Evolutionary conservation across 2,888 invertebrate genomes (phyloP), one percentile per base, ranked within the genome.

Genomic region (Erpobdella octoculata): DNA sequence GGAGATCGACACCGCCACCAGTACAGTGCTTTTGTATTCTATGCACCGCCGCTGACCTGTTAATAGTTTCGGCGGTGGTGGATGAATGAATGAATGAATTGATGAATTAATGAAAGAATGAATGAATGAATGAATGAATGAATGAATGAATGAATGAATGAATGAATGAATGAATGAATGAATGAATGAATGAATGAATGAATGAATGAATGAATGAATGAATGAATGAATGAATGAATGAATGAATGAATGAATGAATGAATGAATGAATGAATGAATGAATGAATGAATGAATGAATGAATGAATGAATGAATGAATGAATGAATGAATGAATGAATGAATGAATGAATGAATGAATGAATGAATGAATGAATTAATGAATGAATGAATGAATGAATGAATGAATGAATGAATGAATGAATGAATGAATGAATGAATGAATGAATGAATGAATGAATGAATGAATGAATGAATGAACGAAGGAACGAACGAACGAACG

Each of bases 381-480:
- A 46, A 18, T 46, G 2, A 46, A 3, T 46, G 46, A 46, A 46
- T 3, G 18, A 3, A 46, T 1, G 2, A 46, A 3, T 46, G 1
- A 5, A 46, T 12, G 18, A 41, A 12, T 9, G 18, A 41, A 41
- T 9, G 9, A 18, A 41, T 12, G 41, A 41, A 41, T 41, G 6
- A 8, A 53, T 3, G 18, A 3, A 46, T 1, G 2, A 46, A 3
- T 46, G 1, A 5, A 46, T 12, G 18, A 41, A 12, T 9, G 18
- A 41, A 41, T 9, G 9, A 18, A 41, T 12, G 41, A 41, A 41
- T 41, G 6, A 8, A 53, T n/a, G 53, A 53, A 12, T 21, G 62
- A 62, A 62, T 31, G 33, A 8, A 62, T n/a, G 1, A 1, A 62
- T 62, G 62, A 33, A 62, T 62, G 62, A 33, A 62, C 8, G 62